Percentiles rank a stretch among this genome's conserved stretches.
Evolutionary conservation across 2,888 invertebrate genomes (phyloP).

Genomic region (Chloroclystis v-ata): DNA sequence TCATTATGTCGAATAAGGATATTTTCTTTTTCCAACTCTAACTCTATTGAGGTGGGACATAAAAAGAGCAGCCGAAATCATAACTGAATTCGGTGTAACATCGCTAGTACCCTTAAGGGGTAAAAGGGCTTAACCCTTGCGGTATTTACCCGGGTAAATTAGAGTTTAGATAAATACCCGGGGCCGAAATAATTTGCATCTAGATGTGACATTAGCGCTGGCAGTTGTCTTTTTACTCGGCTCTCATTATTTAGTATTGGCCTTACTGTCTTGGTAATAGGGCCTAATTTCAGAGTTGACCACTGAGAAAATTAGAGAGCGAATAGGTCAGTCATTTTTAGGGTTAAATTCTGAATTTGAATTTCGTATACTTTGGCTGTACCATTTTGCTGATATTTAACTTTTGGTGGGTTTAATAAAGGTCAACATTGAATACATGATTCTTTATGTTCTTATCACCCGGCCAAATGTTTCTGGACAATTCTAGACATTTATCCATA

Average conservation of each 20-base stretch:
- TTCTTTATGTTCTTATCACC: too few species aligned
- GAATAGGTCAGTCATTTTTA: constrained; percentile 3
- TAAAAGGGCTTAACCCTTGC: constrained; percentile 49
- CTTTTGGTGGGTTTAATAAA: too few species aligned
- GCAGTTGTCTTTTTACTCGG: constrained; percentile 51
- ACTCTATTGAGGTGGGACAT: too few species aligned
- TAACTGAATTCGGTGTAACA: not conserved
- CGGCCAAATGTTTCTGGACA: too few species aligned
- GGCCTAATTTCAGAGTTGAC: constrained; percentile 12
- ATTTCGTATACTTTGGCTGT: too few species aligned
- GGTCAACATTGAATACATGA: too few species aligned
- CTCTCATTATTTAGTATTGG: constrained; percentile 20
- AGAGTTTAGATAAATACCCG: constrained; percentile 70
- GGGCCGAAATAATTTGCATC: constrained; percentile 73
- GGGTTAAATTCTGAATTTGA: not conserved
- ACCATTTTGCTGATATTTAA: too few species aligned
- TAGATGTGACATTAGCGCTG: constrained; percentile 72
- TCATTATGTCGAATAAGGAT: too few species aligned
- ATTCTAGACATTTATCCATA: too few species aligned
- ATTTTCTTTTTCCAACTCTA: too few species aligned
- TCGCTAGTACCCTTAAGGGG: constrained; percentile 18
- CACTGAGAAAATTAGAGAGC: constrained; percentile 16
- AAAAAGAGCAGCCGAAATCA: too few species aligned
- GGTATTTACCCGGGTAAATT: constrained; percentile 69
- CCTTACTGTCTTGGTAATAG: constrained; percentile 16